Percentiles rank a stretch among this genome's conserved stretches.
Conservation (phyloP, 2,113 vertebrate genomes). For the Heterocephalus glaber region DNA sequence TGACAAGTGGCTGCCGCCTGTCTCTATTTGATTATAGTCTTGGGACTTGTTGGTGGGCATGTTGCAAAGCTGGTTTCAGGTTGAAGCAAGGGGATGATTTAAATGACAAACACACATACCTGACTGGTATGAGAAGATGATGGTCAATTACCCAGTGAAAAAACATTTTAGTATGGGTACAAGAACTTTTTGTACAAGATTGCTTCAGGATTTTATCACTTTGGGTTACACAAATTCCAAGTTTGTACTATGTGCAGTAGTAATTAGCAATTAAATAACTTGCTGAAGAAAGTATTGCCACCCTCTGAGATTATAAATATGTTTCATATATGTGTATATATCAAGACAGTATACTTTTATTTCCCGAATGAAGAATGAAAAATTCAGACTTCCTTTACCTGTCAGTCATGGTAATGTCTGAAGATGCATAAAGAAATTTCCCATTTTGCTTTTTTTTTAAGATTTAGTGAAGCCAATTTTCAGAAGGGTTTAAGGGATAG, state of each 20-base stretch:
- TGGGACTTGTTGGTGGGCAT: not conserved
- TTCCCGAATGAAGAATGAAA: not conserved
- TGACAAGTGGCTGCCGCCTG: not conserved
- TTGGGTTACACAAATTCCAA: not conserved
- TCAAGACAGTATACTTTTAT: not conserved
- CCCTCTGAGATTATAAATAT: not conserved
- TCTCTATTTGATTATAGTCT: not conserved
- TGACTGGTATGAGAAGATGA: not conserved
- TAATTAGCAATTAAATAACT: conserved; percentile 26
- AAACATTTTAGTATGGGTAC: not conserved
- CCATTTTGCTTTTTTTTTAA: not conserved
- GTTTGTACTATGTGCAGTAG: not conserved
- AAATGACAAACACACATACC: not conserved
- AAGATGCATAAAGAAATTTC: not conserved
- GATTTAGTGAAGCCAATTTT: not conserved
- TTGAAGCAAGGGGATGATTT: not conserved
- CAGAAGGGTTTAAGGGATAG: not conserved
- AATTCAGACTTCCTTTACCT: not conserved
- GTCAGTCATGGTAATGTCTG: not conserved
- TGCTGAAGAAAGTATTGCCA: not conserved
- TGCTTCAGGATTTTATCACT: not conserved
- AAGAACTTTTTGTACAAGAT: not conserved
- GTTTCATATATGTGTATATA: not conserved
- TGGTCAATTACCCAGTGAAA: not conserved
- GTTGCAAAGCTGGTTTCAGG: not conserved